phyloP scores from a whole-genome alignment of 2,888 invertebrate species.

The Timema cristinae region DNA sequence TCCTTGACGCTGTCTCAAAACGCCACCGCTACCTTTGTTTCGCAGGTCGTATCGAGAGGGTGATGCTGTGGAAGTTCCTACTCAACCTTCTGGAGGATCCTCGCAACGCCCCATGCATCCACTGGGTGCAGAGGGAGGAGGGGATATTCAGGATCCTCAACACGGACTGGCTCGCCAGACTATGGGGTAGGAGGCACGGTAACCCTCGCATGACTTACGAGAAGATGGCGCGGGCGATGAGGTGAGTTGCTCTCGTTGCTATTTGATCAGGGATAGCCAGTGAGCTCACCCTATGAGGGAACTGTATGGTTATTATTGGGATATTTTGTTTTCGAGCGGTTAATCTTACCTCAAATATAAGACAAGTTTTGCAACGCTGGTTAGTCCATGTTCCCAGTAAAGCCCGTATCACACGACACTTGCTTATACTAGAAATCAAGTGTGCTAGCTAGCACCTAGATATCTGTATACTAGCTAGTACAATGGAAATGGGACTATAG shows the following conservation, averaged over 20 bases:
- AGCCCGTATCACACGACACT: too few species aligned
- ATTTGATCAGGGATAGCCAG: too few species aligned
- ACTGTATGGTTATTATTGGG: too few species aligned
- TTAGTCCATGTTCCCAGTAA: too few species aligned
- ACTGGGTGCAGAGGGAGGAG: slow-evolving; percentile 32
- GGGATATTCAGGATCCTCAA: slow-evolving; percentile 33
- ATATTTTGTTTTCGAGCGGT: too few species aligned
- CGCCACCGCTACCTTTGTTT: not conserved
- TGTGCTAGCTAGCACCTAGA: too few species aligned
- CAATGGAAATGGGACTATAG: too few species aligned
- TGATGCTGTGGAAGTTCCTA: slow-evolving; percentile 32
- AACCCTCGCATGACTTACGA: slow-evolving; percentile 34
- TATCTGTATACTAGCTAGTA: too few species aligned
- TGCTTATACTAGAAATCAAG: too few species aligned
- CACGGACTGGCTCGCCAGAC: slow-evolving; percentile 31
- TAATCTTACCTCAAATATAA: too few species aligned
- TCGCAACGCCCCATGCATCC: slow-evolving; percentile 26
- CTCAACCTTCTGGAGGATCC: slow-evolving; percentile 31
- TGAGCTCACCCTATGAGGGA: too few species aligned
- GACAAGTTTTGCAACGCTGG: too few species aligned
- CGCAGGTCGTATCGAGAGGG: slow-evolving; percentile 29
- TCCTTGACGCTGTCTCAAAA: not conserved
- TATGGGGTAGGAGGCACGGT: slow-evolving; percentile 32
- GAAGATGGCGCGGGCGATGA: slow-evolving; percentile 35
- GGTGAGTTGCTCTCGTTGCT: slow-evolving; percentile 22